Percentiles rank a stretch among this genome's conserved stretches.
Evolutionary conservation across 2,113 vertebrate genomes (phyloP).

Genomic region (Eidolon helvum): DNA sequence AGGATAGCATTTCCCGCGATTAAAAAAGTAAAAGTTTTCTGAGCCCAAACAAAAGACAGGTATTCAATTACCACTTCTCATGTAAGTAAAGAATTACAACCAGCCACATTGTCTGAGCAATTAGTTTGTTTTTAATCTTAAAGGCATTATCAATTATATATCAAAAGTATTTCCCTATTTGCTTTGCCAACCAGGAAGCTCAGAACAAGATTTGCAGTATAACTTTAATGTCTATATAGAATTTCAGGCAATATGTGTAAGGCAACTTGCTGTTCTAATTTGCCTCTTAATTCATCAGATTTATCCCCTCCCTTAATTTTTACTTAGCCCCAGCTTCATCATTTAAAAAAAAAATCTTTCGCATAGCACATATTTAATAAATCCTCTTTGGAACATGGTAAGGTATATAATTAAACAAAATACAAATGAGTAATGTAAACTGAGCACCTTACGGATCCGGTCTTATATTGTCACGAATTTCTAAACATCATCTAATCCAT

Average conservation of each 20-base stretch:
- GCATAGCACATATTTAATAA: not conserved
- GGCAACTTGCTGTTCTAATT: not conserved
- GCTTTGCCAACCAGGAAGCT: not conserved
- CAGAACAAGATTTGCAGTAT: not conserved
- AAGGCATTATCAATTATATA: not conserved
- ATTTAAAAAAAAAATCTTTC: not conserved
- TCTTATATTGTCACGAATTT: not conserved
- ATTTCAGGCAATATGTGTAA: not conserved
- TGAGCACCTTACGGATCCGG: not conserved
- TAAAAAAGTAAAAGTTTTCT: not conserved
- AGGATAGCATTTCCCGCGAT: not conserved
- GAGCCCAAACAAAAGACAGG: not conserved
- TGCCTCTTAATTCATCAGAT: not conserved
- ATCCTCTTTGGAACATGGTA: not conserved
- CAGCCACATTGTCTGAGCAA: not conserved
- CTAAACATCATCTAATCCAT: constrained; percentile 39
- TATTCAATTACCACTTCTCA: not conserved
- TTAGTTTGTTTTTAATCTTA: not conserved
- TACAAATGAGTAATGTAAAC: not conserved
- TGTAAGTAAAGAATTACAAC: not conserved
- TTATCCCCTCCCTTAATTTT: not conserved
- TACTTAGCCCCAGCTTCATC: not conserved
- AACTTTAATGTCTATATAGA: not conserved
- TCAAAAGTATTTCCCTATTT: not conserved
- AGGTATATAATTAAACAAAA: constrained; percentile 7